These are phyloP conservation scores for Brachionus manjavacas DNA, from an alignment of 1,140 invertebrate species.

Conservation along the genomic window DNA sequence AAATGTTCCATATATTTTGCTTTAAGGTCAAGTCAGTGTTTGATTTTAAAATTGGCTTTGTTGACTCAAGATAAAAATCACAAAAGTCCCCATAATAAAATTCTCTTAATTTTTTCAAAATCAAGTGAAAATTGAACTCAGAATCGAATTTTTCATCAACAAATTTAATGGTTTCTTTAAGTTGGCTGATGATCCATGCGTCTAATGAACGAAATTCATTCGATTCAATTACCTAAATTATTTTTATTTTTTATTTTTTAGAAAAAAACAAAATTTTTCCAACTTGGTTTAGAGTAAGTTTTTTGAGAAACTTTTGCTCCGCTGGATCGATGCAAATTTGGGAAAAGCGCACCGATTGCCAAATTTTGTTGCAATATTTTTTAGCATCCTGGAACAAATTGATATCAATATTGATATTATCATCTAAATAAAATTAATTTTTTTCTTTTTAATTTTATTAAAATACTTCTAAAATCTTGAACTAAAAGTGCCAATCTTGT, in stretches of 20 bases:
- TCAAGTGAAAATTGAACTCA: constrained; percentile 19
- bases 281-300: background rate
- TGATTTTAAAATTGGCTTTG: constrained; percentile 43
- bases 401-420: constrained; percentile 37
- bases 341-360: constrained; percentile 95
- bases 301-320: background rate
- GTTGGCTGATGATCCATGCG: constrained; percentile 86
- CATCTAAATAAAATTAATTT: constrained; percentile 45
- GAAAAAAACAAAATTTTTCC: no score
- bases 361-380: constrained; percentile 84
- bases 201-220: constrained; percentile 61
- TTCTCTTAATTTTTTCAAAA: constrained; percentile 22
- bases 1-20: constrained; percentile 21
- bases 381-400: constrained; percentile 37
- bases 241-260: background rate
- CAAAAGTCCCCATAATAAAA: constrained; percentile 59
- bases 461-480: constrained; percentile 77
- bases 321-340: constrained; percentile 53
- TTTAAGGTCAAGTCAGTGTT: background rate
- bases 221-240: constrained; percentile 18
- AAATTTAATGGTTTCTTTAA: constrained; percentile 86
- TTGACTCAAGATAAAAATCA: constrained; percentile 86
- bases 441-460: constrained; percentile 76
- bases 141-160: constrained; percentile 83
- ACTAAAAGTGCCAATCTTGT: constrained; percentile 89